These are phyloP conservation scores for Silvanus unidentatus DNA, from an alignment of 2,888 invertebrate species.

Conservation along the genomic window DNA sequence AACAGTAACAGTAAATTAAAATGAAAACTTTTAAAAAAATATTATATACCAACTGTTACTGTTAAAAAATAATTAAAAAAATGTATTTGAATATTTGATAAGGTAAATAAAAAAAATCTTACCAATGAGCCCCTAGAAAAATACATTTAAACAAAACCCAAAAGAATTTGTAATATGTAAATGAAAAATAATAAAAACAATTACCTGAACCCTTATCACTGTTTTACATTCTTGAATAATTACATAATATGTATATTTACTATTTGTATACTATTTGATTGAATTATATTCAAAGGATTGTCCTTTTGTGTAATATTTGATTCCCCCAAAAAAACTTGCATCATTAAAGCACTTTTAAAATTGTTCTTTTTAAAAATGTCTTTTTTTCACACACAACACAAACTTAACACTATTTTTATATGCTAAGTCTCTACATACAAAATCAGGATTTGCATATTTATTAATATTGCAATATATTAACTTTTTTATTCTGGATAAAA, in stretches of 20 bases:
- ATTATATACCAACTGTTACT: too few species aligned
- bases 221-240: conserved; percentile 17
- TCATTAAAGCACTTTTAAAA: conserved; percentile 15
- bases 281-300: not conserved
- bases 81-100: not conserved
- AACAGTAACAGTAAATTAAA: too few species aligned
- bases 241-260: conserved; percentile 12
- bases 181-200: conserved; percentile 15
- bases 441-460: conserved; percentile 24
- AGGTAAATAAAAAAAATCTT: conserved; percentile 23
- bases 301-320: not conserved
- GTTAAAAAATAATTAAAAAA: too few species aligned
- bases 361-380: conserved; percentile 13
- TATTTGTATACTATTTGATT: conserved; percentile 4
- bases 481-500: not conserved
- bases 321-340: not conserved
- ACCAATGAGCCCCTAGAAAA: conserved; percentile 15
- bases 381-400: conserved; percentile 23
- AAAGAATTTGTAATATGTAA: conserved; percentile 9
- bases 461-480: conserved; percentile 16
- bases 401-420: conserved; percentile 20
- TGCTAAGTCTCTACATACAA: conserved; percentile 14
- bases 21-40: too few species aligned
- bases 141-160: conserved; percentile 8
- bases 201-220: conserved; percentile 20